Evolutionary conservation across 2,888 invertebrate genomes (phyloP).

Genomic region (Azorinus chamasolen): DNA sequence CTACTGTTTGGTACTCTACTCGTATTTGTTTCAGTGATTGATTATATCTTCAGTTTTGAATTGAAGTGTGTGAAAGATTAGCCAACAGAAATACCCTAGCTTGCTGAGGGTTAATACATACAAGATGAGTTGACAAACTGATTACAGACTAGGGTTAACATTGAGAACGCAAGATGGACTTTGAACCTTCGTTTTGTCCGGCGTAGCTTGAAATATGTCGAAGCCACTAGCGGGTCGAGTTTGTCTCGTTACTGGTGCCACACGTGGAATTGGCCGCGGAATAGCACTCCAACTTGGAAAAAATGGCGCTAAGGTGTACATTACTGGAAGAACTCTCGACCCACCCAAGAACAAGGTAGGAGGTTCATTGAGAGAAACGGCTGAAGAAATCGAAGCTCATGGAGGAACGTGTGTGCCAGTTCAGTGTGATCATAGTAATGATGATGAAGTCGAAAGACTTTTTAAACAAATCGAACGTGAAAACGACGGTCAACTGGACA

Average conservation of each 20-base stretch:
- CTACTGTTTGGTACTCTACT: too few relatives aligned
- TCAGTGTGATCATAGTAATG: conserved; percentile 86
- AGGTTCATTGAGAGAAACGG: conserved; percentile 59
- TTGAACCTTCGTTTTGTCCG: too few relatives aligned
- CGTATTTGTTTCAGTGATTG: too few relatives aligned
- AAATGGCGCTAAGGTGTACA: conserved; percentile 87
- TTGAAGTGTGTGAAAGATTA: too few relatives aligned
- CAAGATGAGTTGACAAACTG: too few relatives aligned
- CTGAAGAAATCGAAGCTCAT: conserved; percentile 71
- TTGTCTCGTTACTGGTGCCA: conserved; percentile 86
- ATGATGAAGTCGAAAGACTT: conserved; percentile 83
- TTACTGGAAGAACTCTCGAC: conserved; percentile 83
- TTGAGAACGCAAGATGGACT: too few relatives aligned
- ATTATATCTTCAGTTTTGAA: too few relatives aligned
- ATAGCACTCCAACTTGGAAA: conserved; percentile 86
- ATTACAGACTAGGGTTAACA: too few relatives aligned
- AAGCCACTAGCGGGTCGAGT: conserved; percentile 78
- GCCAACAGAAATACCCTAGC: too few relatives aligned
- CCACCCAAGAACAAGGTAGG: conserved; percentile 36
- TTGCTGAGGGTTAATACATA: too few relatives aligned
- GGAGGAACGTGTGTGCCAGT: conserved; percentile 85
- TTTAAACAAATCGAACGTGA: conserved; percentile 85
- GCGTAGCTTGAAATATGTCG: too few relatives aligned
- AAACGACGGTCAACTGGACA: conserved; percentile 85
- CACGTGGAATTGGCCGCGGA: conserved; percentile 86